Conservation (phyloP, 2,888 invertebrate species). For the Meta bourneti region DNA sequence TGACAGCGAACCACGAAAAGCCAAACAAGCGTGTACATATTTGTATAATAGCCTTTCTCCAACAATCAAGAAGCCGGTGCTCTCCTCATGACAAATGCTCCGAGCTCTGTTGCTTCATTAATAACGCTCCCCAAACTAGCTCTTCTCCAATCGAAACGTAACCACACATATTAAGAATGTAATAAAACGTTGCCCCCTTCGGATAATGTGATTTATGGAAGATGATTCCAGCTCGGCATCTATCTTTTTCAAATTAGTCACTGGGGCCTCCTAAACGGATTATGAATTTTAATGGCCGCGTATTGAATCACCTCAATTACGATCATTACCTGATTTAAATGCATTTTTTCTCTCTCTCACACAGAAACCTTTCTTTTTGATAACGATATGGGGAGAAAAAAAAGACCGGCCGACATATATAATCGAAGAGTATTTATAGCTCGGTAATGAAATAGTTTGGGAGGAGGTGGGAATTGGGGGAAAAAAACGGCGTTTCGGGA, state of each 20-base stretch:
- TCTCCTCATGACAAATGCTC: constrained; percentile 58
- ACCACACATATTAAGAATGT: constrained; percentile 61
- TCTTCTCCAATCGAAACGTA: constrained; percentile 63
- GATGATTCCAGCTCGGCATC: constrained; percentile 50
- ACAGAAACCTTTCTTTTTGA: constrained; percentile 17
- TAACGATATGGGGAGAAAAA: constrained; percentile 38
- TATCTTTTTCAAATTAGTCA: constrained; percentile 73
- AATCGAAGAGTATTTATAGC: constrained; percentile 64
- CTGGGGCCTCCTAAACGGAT: constrained; percentile 73
- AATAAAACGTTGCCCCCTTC: constrained; percentile 57
- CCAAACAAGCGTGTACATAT: no score
- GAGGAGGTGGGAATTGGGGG: not conserved
- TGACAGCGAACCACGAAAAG: no score
- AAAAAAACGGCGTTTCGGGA: not conserved
- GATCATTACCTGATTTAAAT: constrained; percentile 74
- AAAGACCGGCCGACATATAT: constrained; percentile 1
- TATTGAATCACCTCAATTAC: constrained; percentile 71
- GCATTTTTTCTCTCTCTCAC: constrained; percentile 22
- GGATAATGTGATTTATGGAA: constrained; percentile 71
- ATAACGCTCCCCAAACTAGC: constrained; percentile 56
- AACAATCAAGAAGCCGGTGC: constrained; percentile 21
- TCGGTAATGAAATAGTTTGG: constrained; percentile 48
- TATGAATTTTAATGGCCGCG: constrained; percentile 73
- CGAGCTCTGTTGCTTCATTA: constrained; percentile 46
- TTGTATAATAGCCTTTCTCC: no score